Evolutionary conservation across 2,888 invertebrate genomes (phyloP), one percentile per base, ranked within the genome.

Genomic region (Dasypogon diadema): DNA sequence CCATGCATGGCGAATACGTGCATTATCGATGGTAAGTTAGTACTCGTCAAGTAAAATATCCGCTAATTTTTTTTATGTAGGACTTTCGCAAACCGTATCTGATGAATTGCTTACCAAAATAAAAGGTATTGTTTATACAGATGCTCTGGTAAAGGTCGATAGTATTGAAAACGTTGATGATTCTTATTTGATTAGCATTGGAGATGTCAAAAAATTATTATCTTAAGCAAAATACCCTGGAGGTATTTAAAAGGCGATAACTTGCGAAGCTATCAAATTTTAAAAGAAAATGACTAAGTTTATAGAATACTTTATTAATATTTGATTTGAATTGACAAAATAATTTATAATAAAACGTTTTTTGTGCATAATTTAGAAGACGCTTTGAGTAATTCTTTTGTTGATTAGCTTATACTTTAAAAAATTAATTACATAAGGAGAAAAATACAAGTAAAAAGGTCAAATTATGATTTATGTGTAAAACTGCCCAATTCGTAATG

Each of bases 1-100:
- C 80, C 81, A 4, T 74, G 80, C 8, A 80, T 79, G 34, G 81
- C 81, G 1, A 82, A 82, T 68, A 78, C 79, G 74, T 80, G 81
- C 1, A 73, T 75, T 30, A 56, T 81, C 54, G 79, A 80, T 58
- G 80, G 81, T 81, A 73, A 73, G 70, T 74, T 26, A 5, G 12
- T 22, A 48, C 2, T 46, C 1, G 48, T 3, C 1, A 4, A 46
- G 14, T 24, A 42, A 24, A 24, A 1, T 6, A 6, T n/a, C 10
- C 4, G 37, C n/a, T 24, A 12, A 24, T n/a, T 2, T 14, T 26
- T 16, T 24, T 16, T 46, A 8, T 6, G 24, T 24, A 65, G 65
- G 65, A 1, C 16, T 65, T 18, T 46, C 65, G 21, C 65, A 48
- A 65, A 6, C 46, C 4, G 24, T 65, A 14, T 46, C 65, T n/a